A percentile compares a stretch with the other conserved stretches of the same genome.
Evolutionary conservation across 2,113 vertebrate genomes (phyloP).

Genomic region (Epinephelus cyanopodus): DNA sequence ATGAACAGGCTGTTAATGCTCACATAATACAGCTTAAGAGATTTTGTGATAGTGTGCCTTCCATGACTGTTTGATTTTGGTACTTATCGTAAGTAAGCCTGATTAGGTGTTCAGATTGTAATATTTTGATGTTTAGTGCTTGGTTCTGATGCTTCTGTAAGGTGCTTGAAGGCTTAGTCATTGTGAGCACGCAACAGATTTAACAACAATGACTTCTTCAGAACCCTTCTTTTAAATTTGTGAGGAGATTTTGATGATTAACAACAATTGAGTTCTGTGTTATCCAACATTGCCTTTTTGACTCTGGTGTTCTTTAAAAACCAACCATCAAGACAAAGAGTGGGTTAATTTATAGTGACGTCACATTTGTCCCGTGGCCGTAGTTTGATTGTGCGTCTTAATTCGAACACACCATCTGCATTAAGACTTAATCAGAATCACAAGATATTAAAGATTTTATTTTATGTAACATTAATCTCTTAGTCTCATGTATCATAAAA

Average conservation of each 20-base stretch:
- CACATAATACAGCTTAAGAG: conserved; percentile 71
- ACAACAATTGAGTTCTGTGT: conserved; percentile 3
- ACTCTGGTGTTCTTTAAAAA: no score
- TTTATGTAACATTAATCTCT: conserved; percentile 78
- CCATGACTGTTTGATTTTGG: conserved; percentile 48
- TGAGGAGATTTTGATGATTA: conserved; percentile 11
- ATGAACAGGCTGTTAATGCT: conserved; percentile 26
- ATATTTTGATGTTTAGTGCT: conserved; percentile 38
- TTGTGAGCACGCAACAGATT: conserved; percentile 43
- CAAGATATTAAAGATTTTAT: conserved; percentile 74
- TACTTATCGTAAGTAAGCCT: conserved; percentile 62
- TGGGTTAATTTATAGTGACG: neutral
- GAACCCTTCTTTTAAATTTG: conserved; percentile 19
- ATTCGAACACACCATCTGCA: conserved; percentile 67
- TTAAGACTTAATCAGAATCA: conserved; percentile 74
- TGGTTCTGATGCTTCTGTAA: conserved; percentile 55
- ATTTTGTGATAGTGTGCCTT: conserved; percentile 47
- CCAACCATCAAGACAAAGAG: neutral
- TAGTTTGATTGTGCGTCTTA: conserved; percentile 40
- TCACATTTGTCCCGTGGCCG: neutral
- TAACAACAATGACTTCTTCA: conserved; percentile 13
- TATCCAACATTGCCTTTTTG: neutral
- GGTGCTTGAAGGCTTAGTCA: conserved; percentile 54
- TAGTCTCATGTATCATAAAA: conserved; percentile 67
- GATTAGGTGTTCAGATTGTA: conserved; percentile 55